Conservation (phyloP, 2,888 invertebrate species). For the Melanophora roralis region DNA sequence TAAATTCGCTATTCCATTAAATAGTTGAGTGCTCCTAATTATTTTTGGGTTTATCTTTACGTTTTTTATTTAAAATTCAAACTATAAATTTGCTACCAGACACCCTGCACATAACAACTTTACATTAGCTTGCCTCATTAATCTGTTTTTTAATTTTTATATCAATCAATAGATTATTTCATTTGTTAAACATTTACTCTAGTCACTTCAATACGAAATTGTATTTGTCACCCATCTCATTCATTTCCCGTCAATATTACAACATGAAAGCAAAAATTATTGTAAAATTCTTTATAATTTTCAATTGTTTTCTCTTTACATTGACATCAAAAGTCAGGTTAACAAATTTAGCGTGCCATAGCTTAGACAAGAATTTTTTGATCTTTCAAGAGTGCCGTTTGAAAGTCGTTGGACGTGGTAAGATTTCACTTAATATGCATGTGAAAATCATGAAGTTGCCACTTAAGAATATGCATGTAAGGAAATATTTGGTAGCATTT, state of each 20-base stretch:
- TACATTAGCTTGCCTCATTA: no score
- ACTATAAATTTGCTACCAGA: no score
- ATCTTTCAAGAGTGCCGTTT: not conserved
- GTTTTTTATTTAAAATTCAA: no score
- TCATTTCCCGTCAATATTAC: not conserved
- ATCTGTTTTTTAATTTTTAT: no score
- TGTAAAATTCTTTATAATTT: not conserved
- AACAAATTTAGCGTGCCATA: constrained; percentile 23
- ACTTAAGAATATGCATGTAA: not conserved
- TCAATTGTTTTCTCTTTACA: not conserved
- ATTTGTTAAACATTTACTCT: no score
- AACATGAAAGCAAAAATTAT: not conserved
- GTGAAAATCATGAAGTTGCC: not conserved
- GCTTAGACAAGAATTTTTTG: not conserved
- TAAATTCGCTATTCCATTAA: no score
- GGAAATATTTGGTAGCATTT: not conserved
- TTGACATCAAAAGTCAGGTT: not conserved
- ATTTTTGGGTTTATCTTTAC: no score
- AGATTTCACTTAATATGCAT: constrained; percentile 3
- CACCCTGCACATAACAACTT: no score
- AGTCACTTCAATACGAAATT: no score
- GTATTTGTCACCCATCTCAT: not conserved
- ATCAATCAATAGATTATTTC: no score
- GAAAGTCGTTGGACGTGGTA: constrained; percentile 16
- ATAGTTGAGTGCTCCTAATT: no score